phyloP scores from a whole-genome alignment of 2,797 vertebrate species.

The Microchirus variegatus region DNA sequence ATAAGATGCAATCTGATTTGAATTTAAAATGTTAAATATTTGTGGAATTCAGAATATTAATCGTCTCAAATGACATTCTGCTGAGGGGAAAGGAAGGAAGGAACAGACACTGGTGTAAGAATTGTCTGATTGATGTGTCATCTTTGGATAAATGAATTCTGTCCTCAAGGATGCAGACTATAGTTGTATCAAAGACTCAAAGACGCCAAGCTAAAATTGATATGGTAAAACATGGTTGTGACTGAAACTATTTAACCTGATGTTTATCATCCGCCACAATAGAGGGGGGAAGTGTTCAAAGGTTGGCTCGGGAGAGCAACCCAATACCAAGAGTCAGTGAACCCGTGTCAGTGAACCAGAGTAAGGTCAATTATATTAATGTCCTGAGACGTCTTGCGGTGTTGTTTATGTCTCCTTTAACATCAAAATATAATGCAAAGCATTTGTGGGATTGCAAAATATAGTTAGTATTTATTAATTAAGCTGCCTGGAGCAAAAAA shows the following conservation, averaged over 20 bases:
- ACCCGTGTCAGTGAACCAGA: conserved; percentile 45
- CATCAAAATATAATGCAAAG: conserved; percentile 58
- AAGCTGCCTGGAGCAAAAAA: conserved; percentile 22
- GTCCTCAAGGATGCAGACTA: conserved; percentile 21
- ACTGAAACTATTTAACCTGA: conserved; percentile 43
- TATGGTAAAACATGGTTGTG: conserved; percentile 25
- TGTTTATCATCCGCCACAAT: conserved; percentile 51
- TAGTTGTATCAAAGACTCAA: conserved; percentile 39
- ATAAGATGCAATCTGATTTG: background rate
- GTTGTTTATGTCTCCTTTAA: conserved; percentile 53
- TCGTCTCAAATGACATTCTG: background rate
- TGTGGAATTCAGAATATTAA: conserved; percentile 25
- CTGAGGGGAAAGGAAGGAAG: conserved; percentile 3
- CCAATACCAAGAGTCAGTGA: conserved; percentile 41
- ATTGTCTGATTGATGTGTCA: conserved; percentile 36
- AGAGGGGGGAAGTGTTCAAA: conserved; percentile 28
- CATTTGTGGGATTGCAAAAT: conserved; percentile 54
- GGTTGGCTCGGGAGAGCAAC: conserved; percentile 32
- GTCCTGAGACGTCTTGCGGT: conserved; percentile 43
- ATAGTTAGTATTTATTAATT: conserved; percentile 48
- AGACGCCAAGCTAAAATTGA: conserved; percentile 33
- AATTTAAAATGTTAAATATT: conserved; percentile 31
- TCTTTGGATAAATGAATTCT: conserved; percentile 23
- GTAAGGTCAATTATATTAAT: conserved; percentile 50
- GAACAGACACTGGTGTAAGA: conserved; percentile 26